Conservation (phyloP, 2,888 invertebrate species). For the Molorchus minor region DNA sequence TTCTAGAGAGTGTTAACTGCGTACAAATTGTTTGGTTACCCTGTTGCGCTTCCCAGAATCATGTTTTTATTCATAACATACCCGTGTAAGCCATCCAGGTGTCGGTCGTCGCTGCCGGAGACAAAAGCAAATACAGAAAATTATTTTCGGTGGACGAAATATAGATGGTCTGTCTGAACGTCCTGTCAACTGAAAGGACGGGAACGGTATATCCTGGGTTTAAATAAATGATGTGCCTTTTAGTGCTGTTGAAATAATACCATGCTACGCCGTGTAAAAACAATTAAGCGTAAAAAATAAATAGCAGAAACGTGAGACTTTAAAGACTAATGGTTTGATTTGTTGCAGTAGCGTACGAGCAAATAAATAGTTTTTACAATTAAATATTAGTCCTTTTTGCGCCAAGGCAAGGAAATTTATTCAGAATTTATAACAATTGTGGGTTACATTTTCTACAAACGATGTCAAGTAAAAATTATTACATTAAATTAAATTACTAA, state of each 20-base stretch:
- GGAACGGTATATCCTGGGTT: conserved; percentile 1
- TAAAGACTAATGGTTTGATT: background rate
- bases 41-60: conserved; percentile 35
- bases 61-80: conserved; percentile 47
- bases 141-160: conserved; percentile 27
- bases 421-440: no score
- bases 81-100: conserved; percentile 36
- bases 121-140: conserved; percentile 23
- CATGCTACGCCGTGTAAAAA: background rate
- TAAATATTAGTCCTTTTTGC: no score
- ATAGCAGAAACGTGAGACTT: background rate
- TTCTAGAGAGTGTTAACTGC: conserved; percentile 38
- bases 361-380: no score
- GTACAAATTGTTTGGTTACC: conserved; percentile 43
- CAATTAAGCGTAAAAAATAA: conserved; percentile 11
- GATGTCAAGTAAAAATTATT: no score
- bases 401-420: no score
- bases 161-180: conserved; percentile 19
- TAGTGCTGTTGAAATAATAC: background rate
- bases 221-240: background rate
- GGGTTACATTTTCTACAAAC: no score
- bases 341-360: background rate
- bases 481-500: no score
- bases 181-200: conserved; percentile 1
- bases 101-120: conserved; percentile 31